A percentile compares a stretch with the other conserved stretches of the same genome.
Conservation (phyloP, 2,888 invertebrate species). For the Dynastes hyllus region DNA sequence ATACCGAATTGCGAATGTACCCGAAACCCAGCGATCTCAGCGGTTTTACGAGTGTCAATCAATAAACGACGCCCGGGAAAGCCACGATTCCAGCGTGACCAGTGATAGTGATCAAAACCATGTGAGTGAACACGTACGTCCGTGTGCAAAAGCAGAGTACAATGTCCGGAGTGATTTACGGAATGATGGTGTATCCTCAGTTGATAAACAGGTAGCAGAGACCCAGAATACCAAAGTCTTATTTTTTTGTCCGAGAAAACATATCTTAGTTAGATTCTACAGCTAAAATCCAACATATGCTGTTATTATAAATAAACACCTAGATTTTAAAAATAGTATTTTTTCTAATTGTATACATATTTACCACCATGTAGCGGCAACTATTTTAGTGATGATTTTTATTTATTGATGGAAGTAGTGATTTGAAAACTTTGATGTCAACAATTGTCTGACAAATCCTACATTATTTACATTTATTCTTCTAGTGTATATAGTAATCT, state of each 20-base stretch:
- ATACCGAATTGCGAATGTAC: background rate
- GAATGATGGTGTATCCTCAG: background rate
- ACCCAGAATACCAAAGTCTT: background rate
- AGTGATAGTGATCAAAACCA: background rate
- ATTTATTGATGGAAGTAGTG: conserved; percentile 51
- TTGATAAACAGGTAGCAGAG: background rate
- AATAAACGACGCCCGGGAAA: background rate
- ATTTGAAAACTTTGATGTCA: conserved; percentile 44
- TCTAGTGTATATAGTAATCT: conserved; percentile 4
- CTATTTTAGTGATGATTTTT: conserved; percentile 21
- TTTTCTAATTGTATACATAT: no score
- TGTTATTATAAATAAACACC: no score
- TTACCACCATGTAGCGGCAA: no score
- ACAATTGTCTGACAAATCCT: conserved; percentile 10
- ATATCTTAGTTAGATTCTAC: no score
- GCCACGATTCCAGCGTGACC: background rate
- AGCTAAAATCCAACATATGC: no score
- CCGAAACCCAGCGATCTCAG: background rate
- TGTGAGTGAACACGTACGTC: background rate
- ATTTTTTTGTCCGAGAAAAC: no score
- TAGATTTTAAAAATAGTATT: no score
- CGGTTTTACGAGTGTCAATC: background rate
- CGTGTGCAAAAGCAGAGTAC: conserved; percentile 13
- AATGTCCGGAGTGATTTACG: background rate
- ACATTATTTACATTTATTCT: conserved; percentile 18